phyloP scores from a whole-genome alignment of 2,113 vertebrate species.

The Cyprinodon brontotheroides region DNA sequence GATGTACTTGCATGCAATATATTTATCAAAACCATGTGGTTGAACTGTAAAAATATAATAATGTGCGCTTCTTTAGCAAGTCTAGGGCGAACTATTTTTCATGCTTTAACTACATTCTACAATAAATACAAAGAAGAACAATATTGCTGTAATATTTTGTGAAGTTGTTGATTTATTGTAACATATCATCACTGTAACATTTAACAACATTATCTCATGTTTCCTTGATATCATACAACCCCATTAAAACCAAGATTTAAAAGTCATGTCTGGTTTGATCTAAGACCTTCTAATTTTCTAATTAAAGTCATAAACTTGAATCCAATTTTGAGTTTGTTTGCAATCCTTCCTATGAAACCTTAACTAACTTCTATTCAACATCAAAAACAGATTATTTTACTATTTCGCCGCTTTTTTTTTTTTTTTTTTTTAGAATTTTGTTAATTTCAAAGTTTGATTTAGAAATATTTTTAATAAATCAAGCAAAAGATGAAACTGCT shows the following conservation, averaged over 20 bases:
- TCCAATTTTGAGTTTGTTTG: too few relatives aligned
- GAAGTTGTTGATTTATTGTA: not conserved
- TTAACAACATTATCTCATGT: not conserved
- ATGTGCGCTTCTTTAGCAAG: too few relatives aligned
- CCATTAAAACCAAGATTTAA: not conserved
- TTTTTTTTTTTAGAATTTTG: too few relatives aligned
- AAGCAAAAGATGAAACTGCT: too few relatives aligned
- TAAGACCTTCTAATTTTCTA: not conserved
- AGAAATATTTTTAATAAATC: too few relatives aligned
- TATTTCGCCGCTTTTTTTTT: not conserved
- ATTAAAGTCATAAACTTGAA: too few relatives aligned
- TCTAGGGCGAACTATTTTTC: too few relatives aligned
- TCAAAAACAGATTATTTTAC: not conserved
- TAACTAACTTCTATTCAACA: too few relatives aligned
- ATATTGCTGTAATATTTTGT: not conserved
- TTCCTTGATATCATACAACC: not conserved
- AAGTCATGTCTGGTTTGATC: not conserved
- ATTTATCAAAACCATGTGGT: not conserved
- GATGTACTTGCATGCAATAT: not conserved
- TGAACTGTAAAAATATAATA: not conserved
- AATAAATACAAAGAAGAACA: not conserved
- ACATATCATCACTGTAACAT: not conserved
- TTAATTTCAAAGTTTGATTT: too few relatives aligned
- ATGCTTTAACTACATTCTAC: not conserved
- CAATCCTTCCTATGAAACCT: too few relatives aligned